phyloP scores from a whole-genome alignment of 2,888 invertebrate genomes.

The Drosophila pseudotalamancana region DNA sequence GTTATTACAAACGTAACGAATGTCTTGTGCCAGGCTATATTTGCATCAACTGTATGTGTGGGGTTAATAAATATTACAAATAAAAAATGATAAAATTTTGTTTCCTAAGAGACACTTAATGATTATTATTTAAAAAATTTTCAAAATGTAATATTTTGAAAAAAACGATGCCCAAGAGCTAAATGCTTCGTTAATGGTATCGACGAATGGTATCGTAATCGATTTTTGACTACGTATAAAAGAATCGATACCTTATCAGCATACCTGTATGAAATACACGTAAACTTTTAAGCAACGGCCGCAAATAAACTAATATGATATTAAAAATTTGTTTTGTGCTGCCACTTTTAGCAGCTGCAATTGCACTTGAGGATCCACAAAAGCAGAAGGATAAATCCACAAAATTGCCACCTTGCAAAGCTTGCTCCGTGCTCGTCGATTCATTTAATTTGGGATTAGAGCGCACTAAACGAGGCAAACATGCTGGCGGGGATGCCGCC shows the following conservation, averaged over 20 bases:
- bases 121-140: no score
- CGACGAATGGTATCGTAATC: neutral
- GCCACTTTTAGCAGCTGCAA: slow-evolving; percentile 35
- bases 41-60: no score
- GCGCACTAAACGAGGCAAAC: slow-evolving; percentile 93
- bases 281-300: slow-evolving; percentile 29
- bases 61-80: neutral
- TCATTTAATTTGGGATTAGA: slow-evolving; percentile 92
- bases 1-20: neutral
- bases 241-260: slow-evolving; percentile 1
- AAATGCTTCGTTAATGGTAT: neutral
- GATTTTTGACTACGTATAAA: neutral
- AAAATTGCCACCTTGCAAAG: slow-evolving; percentile 90
- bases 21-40: neutral
- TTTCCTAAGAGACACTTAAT: no score
- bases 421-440: slow-evolving; percentile 89
- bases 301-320: slow-evolving; percentile 32
- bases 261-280: slow-evolving; percentile 44
- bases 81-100: neutral
- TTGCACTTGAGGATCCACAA: slow-evolving; percentile 52
- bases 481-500: slow-evolving; percentile 96
- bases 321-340: slow-evolving; percentile 40
- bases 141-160: neutral
- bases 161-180: no score
- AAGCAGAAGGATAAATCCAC: slow-evolving; percentile 82